Evolutionary conservation across 1,140 invertebrate genomes (phyloP), one percentile per base, ranked within the genome.

Genomic region (Euura saliciscinereae): DNA sequence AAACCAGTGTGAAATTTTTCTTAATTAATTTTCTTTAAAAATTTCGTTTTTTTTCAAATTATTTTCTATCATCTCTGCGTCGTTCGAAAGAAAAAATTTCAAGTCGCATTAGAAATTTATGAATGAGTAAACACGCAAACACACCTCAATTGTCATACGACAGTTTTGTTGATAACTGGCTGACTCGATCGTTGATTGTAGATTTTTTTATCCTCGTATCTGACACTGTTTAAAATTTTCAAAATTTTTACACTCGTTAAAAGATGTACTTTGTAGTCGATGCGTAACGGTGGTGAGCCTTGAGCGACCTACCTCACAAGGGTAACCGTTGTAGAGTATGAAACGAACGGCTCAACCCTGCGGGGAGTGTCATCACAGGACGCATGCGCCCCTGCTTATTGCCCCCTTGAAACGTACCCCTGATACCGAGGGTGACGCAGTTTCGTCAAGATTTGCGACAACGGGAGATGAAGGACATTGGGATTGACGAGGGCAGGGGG

Each of bases 241-340:
- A 8, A 59, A 6, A 4, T 59, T 28, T 28, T 28, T 28, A 59
- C 51, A 59, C 51, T 59, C 51, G 51, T 59, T 59, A n/a, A 59
- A 59, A 59, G 28, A 28, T 28, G 28, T 28, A 28, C 28, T 28
- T 28, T 28, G 28, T 28, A 28, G 28, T 28, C 28, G 28, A 28
- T 28, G 45, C 43, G 67, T 69, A 45, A 43, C 65, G 44, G 59
- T 71, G 66, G 44, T 68, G 70, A 59, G 69, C 66, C 72, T 59
- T 44, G 71, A 71, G 72, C 76, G 81, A 83, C 76, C 80, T 82
- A 81, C 78, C 78, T 73, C 79, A 78, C 79, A 78, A 78, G 76
- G 67, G 70, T 73, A 73, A 71, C 71, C 68, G 80, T 78, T 78
- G 76, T 77, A 78, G 79, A 83, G 79, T 82, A 81, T 28, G 28